These are phyloP conservation scores for Rousettus madagascariensis DNA, from an alignment of 2,797 vertebrate genomes.

Conservation along the genomic window DNA sequence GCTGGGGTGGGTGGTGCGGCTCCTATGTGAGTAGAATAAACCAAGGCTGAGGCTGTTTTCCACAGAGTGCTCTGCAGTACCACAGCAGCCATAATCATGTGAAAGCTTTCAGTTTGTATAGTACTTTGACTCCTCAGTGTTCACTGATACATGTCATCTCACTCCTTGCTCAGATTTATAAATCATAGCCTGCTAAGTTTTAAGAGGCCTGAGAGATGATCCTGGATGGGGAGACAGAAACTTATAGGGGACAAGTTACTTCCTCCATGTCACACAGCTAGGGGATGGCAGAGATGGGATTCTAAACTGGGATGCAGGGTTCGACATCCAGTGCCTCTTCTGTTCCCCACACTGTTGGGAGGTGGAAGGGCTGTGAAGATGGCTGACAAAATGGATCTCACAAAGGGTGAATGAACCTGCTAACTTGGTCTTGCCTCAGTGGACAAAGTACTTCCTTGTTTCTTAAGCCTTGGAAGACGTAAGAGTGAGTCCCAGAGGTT, in stretches of 20 bases:
- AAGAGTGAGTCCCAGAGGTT: neutral
- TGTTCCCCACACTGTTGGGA: neutral
- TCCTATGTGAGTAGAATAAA: neutral
- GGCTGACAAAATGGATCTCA: neutral
- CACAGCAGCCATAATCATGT: neutral
- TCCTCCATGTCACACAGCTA: neutral
- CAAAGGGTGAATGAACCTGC: neutral
- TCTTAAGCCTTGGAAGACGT: neutral
- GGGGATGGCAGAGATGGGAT: neutral
- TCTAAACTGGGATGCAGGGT: neutral
- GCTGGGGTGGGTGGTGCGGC: too few relatives aligned
- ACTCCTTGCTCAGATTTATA: neutral
- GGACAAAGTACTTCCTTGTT: neutral
- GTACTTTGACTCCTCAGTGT: neutral
- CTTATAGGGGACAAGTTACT: neutral
- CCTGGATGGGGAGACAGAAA: neutral
- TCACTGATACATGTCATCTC: neutral
- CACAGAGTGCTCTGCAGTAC: neutral
- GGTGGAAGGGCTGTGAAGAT: neutral
- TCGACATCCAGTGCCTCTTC: neutral
- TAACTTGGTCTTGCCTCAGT: neutral
- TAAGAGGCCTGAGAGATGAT: neutral
- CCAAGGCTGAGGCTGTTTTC: neutral
- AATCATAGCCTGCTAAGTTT: neutral
- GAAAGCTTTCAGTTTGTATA: neutral